Evolutionary conservation across 1,140 invertebrate genomes (phyloP).

Genomic region (Fopius arisanus): DNA sequence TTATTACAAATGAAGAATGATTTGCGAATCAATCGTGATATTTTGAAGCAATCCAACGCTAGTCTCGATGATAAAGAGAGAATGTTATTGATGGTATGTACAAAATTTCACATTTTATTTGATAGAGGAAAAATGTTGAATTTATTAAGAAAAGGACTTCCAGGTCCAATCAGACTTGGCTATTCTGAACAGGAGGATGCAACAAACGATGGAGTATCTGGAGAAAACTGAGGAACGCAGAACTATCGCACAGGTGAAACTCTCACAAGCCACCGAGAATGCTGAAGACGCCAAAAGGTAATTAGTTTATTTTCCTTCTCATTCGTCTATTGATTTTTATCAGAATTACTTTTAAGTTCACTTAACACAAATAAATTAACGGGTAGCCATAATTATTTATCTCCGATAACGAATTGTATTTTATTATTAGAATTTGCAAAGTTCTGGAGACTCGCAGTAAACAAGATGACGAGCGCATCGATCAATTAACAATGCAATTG

Average conservation of each 20-base stretch:
- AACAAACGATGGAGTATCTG: conserved; percentile 80
- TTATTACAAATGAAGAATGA: conserved; percentile 73
- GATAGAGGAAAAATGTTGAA: neutral
- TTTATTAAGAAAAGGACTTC: conserved; percentile 4
- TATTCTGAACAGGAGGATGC: conserved; percentile 78
- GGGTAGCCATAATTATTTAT: no score
- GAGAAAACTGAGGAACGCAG: conserved; percentile 81
- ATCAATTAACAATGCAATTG: conserved; percentile 74
- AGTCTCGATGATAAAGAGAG: conserved; percentile 75
- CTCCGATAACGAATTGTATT: neutral
- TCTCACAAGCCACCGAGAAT: conserved; percentile 80
- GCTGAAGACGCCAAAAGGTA: conserved; percentile 83
- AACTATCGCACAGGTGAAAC: conserved; percentile 72
- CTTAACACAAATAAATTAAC: no score
- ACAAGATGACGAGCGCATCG: conserved; percentile 80
- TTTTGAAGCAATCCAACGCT: conserved; percentile 68
- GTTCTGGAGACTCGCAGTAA: conserved; percentile 78
- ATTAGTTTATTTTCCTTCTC: neutral
- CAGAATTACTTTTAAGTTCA: no score
- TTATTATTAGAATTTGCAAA: conserved; percentile 74
- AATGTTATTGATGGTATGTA: conserved; percentile 68
- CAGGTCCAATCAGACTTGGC: conserved; percentile 81
- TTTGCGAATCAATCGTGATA: conserved; percentile 71
- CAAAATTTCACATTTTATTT: neutral
- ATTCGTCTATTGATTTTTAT: neutral